These are phyloP conservation scores for Campoletis raptor DNA, from an alignment of 2,888 invertebrate species.

Conservation along the genomic window DNA sequence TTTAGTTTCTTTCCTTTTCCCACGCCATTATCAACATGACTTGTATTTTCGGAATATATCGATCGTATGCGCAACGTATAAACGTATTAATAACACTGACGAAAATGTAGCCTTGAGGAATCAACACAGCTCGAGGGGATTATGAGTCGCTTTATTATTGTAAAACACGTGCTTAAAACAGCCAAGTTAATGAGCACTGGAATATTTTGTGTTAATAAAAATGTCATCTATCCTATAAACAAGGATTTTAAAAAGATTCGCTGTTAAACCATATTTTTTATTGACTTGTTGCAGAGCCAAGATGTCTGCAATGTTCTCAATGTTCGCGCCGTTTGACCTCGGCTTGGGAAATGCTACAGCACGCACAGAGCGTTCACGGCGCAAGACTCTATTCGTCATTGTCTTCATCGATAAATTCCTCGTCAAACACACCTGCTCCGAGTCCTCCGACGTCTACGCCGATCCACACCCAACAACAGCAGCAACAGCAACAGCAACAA, in stretches of 20 bases:
- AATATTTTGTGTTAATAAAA: not conserved
- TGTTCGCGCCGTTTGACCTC: constrained; percentile 96
- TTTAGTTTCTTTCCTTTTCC: constrained; percentile 12
- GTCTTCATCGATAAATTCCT: constrained; percentile 81
- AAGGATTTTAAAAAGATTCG: not conserved
- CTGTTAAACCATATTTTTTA: not conserved
- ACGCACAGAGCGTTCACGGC: constrained; percentile 97
- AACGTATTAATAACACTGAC: not conserved
- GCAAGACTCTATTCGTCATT: constrained; percentile 94
- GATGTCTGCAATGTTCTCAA: constrained; percentile 96
- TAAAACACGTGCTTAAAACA: not conserved
- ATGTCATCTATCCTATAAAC: not conserved
- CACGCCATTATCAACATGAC: constrained; percentile 11
- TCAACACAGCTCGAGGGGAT: not conserved
- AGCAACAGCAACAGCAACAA: constrained; percentile 87
- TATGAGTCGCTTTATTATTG: not conserved
- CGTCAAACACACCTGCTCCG: constrained; percentile 84
- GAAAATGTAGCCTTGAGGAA: not conserved
- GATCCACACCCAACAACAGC: constrained; percentile 85
- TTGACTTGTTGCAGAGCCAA: constrained; percentile 92
- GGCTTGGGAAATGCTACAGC: constrained; percentile 98
- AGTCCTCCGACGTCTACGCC: constrained; percentile 84
- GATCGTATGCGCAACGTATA: not conserved
- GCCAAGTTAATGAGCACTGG: not conserved
- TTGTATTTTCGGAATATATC: constrained; percentile 28